Base-by-base conservation (phyloP, 2,113 vertebrate species). In the Pygoscelis adeliae region DNA sequence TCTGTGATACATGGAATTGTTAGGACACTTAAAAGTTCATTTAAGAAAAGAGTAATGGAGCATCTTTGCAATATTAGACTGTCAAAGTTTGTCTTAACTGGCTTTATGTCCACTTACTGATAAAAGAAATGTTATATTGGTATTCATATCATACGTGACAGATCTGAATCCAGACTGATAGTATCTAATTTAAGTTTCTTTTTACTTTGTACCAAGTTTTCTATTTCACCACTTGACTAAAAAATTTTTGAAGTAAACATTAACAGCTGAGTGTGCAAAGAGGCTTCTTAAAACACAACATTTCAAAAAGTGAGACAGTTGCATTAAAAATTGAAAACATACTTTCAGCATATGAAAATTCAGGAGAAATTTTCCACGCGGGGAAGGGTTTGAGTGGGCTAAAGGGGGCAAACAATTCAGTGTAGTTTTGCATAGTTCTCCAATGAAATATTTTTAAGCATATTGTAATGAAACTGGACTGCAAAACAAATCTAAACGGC, bases 291-390 rank as follows among this genome's bases (percentile, higher is more conserved):
- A 87, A 87, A 65, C 7, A 9, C 67, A 80, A 1, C n/a, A 13
- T 47, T 62, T 53, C 49, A 13, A 22, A 32, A 69, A 88, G 46
- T 12, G 38, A 80, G 71, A 10, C 46, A n/a, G 27, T 40, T 46
- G 66, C 61, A 25, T 86, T 61, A 93, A 88, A 92, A 90, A 96
- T 85, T 87, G 74, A 94, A 95, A 94, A 42, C 87, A 81, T 47
- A 23, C 58, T 90, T 93, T 7, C 32, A 76, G 70, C 44, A 19
- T 38, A 52, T 52, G 78, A 89, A 88, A 96, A 85, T 36, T 0
- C 47, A 50, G 78, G 61, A 82, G 84, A 72, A 16, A 50, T 76
- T 80, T 84, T 89, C 80, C 32, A 0, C 2, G 30, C 2, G 2
- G 44, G 38, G 29, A 25, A 32, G 52, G 47, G 36, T 15, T 85